These are phyloP conservation scores for Ditylenchus dipsaci DNA, from an alignment of 1,140 invertebrate genomes.

Conservation along the genomic window DNA sequence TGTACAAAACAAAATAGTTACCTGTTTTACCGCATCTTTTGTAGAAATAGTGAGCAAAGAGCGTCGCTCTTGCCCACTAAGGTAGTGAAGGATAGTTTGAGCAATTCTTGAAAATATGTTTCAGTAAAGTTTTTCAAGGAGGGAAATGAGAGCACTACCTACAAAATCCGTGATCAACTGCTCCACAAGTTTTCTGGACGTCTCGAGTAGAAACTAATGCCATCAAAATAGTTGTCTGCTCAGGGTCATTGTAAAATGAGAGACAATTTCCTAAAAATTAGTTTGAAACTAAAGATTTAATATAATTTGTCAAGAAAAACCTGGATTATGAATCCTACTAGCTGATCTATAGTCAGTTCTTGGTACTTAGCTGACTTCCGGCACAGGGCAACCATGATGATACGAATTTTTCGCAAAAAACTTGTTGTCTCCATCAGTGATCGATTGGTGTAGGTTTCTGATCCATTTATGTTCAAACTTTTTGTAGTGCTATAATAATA, in stretches of 20 bases:
- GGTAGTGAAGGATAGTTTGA: conserved; percentile 17
- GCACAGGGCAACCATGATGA: conserved; percentile 18
- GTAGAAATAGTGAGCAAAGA: conserved; percentile 22
- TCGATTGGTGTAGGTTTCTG: conserved; percentile 1
- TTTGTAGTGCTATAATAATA: neutral
- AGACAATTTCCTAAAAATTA: conserved; percentile 16
- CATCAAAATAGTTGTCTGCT: conserved; percentile 27
- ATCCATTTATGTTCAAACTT: conserved; percentile 16
- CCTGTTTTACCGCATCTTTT: conserved; percentile 15
- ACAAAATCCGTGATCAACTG: conserved; percentile 20
- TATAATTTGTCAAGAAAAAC: conserved; percentile 7
- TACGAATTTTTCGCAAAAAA: conserved; percentile 14
- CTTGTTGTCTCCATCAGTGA: conserved; percentile 11
- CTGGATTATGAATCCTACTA: conserved; percentile 10
- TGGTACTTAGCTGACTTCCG: conserved; percentile 6
- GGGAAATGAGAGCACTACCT: neutral
- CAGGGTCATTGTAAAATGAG: conserved; percentile 11
- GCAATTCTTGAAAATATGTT: conserved; percentile 27
- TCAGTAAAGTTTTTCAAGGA: conserved; percentile 1
- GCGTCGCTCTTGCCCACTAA: neutral
- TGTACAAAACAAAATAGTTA: no score
- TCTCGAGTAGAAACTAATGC: conserved; percentile 15
- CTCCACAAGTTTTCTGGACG: neutral
- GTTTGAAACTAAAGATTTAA: no score
- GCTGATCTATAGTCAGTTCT: conserved; percentile 1